phyloP scores from a whole-genome alignment of 2,888 invertebrate genomes.

The Brenthis daphne region DNA sequence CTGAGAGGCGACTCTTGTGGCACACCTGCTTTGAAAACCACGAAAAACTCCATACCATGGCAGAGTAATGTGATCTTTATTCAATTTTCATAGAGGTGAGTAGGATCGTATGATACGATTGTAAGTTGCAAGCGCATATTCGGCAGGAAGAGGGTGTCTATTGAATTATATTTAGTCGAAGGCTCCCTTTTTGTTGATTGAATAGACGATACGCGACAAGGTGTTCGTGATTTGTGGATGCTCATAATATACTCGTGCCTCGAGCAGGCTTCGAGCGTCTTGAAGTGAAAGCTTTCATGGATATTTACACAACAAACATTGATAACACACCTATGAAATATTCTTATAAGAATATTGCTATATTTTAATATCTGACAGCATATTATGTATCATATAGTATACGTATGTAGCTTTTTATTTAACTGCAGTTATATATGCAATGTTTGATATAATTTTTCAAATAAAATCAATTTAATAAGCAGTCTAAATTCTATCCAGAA shows the following conservation, averaged over 20 bases:
- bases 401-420: too few relatives aligned
- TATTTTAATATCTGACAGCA: too few relatives aligned
- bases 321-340: too few relatives aligned
- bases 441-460: too few relatives aligned
- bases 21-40: slow-evolving; percentile 70
- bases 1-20: slow-evolving; percentile 68
- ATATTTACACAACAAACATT: too few relatives aligned
- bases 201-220: slow-evolving; percentile 77
- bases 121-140: slow-evolving; percentile 67
- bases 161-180: slow-evolving; percentile 80
- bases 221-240: slow-evolving; percentile 52
- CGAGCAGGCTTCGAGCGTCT: not conserved
- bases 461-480: too few relatives aligned
- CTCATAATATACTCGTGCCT: slow-evolving; percentile 8
- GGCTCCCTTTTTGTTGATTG: slow-evolving; percentile 74
- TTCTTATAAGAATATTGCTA: slow-evolving; percentile 1
- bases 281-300: too few relatives aligned
- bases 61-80: slow-evolving; percentile 50
- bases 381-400: too few relatives aligned
- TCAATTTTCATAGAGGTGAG: slow-evolving; percentile 45
- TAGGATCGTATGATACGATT: slow-evolving; percentile 43
- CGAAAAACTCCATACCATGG: slow-evolving; percentile 38
- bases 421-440: too few relatives aligned
- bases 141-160: slow-evolving; percentile 81
- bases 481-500: too few relatives aligned